Conservation (phyloP, 2,113 vertebrate species). For the Centropristis striata region DNA sequence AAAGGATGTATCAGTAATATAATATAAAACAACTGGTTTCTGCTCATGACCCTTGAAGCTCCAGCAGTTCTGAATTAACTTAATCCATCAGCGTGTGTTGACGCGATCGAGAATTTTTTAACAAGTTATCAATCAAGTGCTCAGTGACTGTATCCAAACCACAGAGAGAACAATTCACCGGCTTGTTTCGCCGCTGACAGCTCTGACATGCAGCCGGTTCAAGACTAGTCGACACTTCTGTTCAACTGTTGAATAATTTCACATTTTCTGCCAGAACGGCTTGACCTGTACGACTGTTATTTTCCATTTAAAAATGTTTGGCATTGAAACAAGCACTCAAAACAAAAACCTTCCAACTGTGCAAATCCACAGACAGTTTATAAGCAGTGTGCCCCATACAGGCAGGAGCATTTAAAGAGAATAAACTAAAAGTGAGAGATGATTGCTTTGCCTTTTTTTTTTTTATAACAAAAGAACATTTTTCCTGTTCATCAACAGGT, state of each 20-base stretch:
- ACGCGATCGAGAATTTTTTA: conserved; percentile 32
- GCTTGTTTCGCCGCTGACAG: conserved; percentile 22
- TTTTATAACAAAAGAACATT: too few species aligned
- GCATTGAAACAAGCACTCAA: neutral
- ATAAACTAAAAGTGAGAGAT: neutral
- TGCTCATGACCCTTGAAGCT: conserved; percentile 13
- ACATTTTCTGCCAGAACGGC: conserved; percentile 3
- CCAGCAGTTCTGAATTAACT: conserved; percentile 38
- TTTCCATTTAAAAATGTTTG: neutral
- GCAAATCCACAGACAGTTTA: neutral
- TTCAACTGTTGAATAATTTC: conserved; percentile 20
- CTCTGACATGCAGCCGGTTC: neutral
- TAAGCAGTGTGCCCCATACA: too few species aligned
- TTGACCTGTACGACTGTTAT: neutral
- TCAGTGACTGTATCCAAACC: conserved; percentile 24
- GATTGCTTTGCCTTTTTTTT: neutral
- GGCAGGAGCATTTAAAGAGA: neutral
- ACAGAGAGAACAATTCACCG: conserved; percentile 13
- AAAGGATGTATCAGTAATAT: neutral
- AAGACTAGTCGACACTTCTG: neutral
- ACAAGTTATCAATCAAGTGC: conserved; percentile 51
- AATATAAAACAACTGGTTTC: neutral
- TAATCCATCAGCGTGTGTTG: conserved; percentile 50
- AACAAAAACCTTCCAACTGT: neutral
- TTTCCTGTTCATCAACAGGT: too few species aligned